Evolutionary conservation across 1,140 invertebrate species (phyloP), one percentile per base, ranked within the genome.

Genomic region (Drosophila obscura): DNA sequence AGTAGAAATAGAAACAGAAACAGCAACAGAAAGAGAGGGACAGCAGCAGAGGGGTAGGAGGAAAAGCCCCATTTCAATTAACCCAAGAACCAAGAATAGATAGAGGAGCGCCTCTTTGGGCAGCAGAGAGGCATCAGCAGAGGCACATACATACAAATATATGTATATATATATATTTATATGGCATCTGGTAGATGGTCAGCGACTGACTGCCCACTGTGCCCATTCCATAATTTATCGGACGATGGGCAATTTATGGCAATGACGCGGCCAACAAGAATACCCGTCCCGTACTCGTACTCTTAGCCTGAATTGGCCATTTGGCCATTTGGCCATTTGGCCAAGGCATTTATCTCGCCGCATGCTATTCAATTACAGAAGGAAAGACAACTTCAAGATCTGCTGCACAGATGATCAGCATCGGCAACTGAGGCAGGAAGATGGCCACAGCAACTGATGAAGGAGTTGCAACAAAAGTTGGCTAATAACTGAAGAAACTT

Each of bases 241-340:
- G 19, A 28, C 45, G 19, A 69, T 78, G 19, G 22, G 57, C 63
- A 76, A 85, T 85, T 85, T 85, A 81, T 66, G 78, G 82, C 78
- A 78, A 85, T 85, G 82, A 85, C 82, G 81, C 48, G 73, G 73
- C 65, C 77, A 62, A 64, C 59, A 60, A 73, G 57, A 73, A 61
- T 60, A 35, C 46, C 39, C 28, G 44, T 24, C 44, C 35, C 35
- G 35, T 39, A 3, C 8, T 11, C 35, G 11, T 39, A 39, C 35
- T 13, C 35, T 39, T 13, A 26, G 43, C 50, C 13, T 48, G 28
- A 35, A 35, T 49, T 48, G 35, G 41, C 55, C 26, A 46, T 46
- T 41, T 48, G 35, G 41, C 55, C 26, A 46, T 46, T 41, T 57
- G 72, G 71, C 68, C 58, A 64, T 73, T 74, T 46, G 55, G 57